Evolutionary conservation across 2,888 invertebrate genomes (phyloP).

Genomic region (Lasioglossum morio): DNA sequence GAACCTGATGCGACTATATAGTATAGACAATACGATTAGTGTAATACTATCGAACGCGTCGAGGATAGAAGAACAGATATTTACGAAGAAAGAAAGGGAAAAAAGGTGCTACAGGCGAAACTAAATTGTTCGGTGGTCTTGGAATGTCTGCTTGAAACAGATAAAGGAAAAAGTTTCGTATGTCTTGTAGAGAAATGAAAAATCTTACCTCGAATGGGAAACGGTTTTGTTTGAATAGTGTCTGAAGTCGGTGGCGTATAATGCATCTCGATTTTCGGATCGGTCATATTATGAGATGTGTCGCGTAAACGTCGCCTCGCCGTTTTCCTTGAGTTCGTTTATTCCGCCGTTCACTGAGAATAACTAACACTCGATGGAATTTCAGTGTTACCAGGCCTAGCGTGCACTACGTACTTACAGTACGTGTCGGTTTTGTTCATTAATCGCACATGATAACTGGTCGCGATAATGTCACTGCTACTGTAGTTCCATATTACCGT

Average conservation of each 20-base stretch:
- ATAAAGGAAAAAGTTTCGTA: background rate
- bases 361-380: constrained; percentile 4
- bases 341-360: background rate
- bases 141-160: background rate
- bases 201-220: constrained; percentile 92
- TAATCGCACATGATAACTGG: constrained; percentile 30
- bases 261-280: constrained; percentile 79
- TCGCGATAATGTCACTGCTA: constrained; percentile 27
- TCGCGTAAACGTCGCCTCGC: constrained; percentile 22
- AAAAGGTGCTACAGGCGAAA: background rate
- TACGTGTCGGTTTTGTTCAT: constrained; percentile 26
- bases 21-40: background rate
- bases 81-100: background rate
- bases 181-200: background rate
- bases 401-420: constrained; percentile 13
- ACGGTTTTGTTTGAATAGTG: constrained; percentile 95
- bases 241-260: constrained; percentile 91
- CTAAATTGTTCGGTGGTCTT: background rate
- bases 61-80: background rate
- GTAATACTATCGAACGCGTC: background rate
- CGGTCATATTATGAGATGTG: constrained; percentile 59
- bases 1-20: background rate
- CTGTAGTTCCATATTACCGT: constrained; percentile 24
- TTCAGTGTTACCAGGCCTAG: constrained; percentile 5
- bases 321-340: background rate